Percentiles rank a stretch among this genome's conserved stretches.
Evolutionary conservation across 2,113 vertebrate genomes (phyloP).

Genomic region (Electrona antarctica): DNA sequence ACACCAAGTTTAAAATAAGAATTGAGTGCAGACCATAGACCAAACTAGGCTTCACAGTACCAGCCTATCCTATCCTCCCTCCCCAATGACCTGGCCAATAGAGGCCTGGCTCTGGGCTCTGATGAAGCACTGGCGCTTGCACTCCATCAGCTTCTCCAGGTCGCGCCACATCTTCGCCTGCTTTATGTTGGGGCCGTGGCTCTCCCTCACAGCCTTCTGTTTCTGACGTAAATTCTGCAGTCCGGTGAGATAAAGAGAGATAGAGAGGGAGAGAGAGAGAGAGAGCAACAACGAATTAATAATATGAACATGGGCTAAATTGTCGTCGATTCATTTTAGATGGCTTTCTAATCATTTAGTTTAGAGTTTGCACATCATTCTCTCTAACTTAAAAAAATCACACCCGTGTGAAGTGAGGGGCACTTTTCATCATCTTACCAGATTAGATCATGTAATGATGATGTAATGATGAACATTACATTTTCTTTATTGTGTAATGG

Average conservation of each 20-base stretch:
- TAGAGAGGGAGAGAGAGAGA: background rate
- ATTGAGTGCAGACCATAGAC: too few species aligned
- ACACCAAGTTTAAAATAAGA: too few species aligned
- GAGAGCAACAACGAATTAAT: background rate
- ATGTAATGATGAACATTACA: too few species aligned
- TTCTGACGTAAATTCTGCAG: constrained; percentile 91
- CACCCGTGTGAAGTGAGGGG: too few species aligned
- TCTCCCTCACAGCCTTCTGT: constrained; percentile 91
- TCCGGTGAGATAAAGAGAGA: background rate
- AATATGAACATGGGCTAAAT: too few species aligned
- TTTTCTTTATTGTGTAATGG: too few species aligned
- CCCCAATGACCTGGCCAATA: constrained; percentile 92
- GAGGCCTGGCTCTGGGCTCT: constrained; percentile 86
- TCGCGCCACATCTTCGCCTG: constrained; percentile 97
- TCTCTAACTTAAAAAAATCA: too few species aligned
- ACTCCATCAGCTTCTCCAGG: constrained; percentile 89
- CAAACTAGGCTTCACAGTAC: constrained; percentile 75
- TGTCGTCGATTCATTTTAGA: too few species aligned
- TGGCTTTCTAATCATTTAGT: too few species aligned
- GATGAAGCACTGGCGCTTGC: constrained; percentile 91
- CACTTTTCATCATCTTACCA: too few species aligned
- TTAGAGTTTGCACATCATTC: too few species aligned
- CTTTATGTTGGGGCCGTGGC: constrained; percentile 90
- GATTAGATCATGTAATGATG: too few species aligned
- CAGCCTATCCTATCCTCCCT: constrained; percentile 90